Evolutionary conservation across 1,140 invertebrate genomes (phyloP).

Genomic region (Argopecten irradians): DNA sequence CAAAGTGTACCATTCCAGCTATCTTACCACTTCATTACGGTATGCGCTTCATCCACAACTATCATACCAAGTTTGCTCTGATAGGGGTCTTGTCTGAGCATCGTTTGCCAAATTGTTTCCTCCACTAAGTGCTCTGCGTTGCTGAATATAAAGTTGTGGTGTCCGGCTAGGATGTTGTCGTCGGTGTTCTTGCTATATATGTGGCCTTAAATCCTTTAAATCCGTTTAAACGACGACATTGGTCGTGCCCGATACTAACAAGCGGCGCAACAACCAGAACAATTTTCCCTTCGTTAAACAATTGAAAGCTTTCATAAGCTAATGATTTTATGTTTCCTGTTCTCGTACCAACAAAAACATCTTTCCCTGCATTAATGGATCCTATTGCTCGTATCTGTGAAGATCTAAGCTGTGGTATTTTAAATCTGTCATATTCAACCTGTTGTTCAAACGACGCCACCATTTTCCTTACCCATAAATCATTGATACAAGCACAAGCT

Average conservation of each 20-base stretch:
- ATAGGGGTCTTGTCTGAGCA: not conserved
- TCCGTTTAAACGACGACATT: not conserved
- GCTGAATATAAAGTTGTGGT: slow-evolving; percentile 27
- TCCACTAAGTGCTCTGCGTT: slow-evolving; percentile 29
- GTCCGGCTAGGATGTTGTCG: slow-evolving; percentile 27
- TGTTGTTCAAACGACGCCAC: too few species aligned
- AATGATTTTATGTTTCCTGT: slow-evolving; percentile 35
- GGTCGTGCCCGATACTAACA: slow-evolving; percentile 31
- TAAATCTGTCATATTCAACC: not conserved
- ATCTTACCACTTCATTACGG: slow-evolving; percentile 28
- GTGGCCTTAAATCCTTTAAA: slow-evolving; percentile 36
- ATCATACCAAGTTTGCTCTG: slow-evolving; percentile 7
- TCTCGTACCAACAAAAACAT: slow-evolving; percentile 34
- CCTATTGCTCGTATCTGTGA: not conserved
- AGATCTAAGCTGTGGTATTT: not conserved
- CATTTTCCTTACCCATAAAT: too few species aligned
- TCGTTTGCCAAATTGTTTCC: slow-evolving; percentile 31
- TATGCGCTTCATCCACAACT: slow-evolving; percentile 39
- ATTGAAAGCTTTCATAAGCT: slow-evolving; percentile 20
- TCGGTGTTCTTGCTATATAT: slow-evolving; percentile 32
- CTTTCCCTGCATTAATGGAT: slow-evolving; percentile 24
- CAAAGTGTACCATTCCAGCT: too few species aligned
- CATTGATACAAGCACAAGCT: too few species aligned
- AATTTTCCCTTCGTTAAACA: not conserved
- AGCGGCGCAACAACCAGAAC: slow-evolving; percentile 30